Evolutionary conservation across 2,113 vertebrate genomes (phyloP).

Genomic region (Noturus placidus): DNA sequence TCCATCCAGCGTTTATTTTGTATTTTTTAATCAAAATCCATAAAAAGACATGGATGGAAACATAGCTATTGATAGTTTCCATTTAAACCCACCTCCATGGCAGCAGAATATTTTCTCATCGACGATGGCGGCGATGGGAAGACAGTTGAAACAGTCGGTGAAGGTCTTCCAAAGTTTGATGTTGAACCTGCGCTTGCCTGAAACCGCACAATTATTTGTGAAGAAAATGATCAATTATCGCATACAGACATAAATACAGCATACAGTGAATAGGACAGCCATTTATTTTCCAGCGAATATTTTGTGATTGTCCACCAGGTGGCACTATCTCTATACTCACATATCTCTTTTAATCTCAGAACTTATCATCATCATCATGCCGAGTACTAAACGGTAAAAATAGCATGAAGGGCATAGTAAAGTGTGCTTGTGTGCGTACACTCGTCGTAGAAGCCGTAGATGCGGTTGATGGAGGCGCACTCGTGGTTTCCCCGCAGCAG

Average conservation of each 20-base stretch:
- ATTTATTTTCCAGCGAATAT: neutral
- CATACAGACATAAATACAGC: conserved; percentile 11
- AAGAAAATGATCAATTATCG: neutral
- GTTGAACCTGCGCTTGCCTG: conserved; percentile 98
- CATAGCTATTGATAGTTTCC: neutral
- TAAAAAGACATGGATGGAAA: no score
- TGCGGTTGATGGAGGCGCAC: conserved; percentile 98
- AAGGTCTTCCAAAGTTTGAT: conserved; percentile 99
- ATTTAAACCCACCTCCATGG: conserved; percentile 83
- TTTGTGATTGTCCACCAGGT: neutral
- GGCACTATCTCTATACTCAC: neutral
- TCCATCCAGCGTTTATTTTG: no score
- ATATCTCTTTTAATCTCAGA: neutral
- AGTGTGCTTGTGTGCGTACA: conserved; percentile 73
- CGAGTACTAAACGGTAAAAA: neutral
- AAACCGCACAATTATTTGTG: neutral
- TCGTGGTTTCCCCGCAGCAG: conserved; percentile 96
- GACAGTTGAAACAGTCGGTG: conserved; percentile 98
- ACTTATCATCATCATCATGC: no score
- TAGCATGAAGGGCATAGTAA: neutral
- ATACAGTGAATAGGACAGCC: no score
- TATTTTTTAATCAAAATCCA: no score
- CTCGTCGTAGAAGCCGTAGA: conserved; percentile 99
- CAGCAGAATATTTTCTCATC: conserved; percentile 99
- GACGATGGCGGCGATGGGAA: conserved; percentile 96